A percentile compares a stretch with the other conserved stretches of the same genome.
Conservation (phyloP, 2,888 invertebrate genomes). For the Phalera bucephala region DNA sequence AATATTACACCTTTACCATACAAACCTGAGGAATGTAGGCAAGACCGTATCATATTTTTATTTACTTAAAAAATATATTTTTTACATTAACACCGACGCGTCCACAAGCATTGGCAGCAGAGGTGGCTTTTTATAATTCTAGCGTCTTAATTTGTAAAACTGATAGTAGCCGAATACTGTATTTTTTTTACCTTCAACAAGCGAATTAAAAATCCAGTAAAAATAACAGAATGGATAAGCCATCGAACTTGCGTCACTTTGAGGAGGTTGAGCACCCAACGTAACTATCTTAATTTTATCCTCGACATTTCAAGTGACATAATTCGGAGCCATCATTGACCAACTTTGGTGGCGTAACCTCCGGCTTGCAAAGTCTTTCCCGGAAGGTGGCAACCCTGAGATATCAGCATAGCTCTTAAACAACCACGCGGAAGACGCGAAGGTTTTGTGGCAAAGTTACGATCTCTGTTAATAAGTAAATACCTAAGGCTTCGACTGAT, state of each 20-base stretch:
- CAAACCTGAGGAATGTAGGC: no score
- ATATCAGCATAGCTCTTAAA: constrained; percentile 2
- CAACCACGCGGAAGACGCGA: constrained; percentile 3
- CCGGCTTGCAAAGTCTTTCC: not conserved
- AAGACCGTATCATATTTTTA: no score
- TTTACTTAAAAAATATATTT: no score
- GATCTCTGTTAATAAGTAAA: constrained; percentile 4
- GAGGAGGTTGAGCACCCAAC: no score
- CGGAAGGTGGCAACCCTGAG: not conserved
- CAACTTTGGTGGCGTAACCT: constrained; percentile 4
- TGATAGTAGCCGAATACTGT: no score
- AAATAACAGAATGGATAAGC: no score
- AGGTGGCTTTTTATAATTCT: no score
- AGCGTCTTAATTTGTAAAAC: no score
- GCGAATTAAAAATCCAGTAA: not conserved
- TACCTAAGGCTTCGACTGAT: constrained; percentile 1
- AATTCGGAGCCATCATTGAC: constrained; percentile 1
- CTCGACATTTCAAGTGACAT: constrained; percentile 2
- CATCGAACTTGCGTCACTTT: not conserved
- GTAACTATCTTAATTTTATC: not conserved
- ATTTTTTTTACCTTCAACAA: not conserved
- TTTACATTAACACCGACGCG: no score
- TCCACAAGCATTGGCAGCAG: no score
- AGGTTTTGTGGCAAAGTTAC: constrained; percentile 4
- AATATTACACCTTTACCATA: no score